These are phyloP conservation scores for Bombus huntii DNA, from an alignment of 1,140 invertebrate species.

Conservation along the genomic window DNA sequence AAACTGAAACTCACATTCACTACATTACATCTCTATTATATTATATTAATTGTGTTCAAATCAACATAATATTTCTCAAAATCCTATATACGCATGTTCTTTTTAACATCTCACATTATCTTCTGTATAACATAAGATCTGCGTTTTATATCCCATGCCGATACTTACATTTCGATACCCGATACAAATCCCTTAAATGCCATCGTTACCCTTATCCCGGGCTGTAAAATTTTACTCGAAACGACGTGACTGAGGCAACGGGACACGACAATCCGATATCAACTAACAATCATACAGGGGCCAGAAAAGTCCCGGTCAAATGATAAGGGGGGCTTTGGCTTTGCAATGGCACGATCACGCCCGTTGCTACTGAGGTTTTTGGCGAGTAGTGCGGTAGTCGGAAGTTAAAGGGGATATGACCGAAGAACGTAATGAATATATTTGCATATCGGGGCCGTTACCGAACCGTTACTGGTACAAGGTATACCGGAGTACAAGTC, in stretches of 20 bases:
- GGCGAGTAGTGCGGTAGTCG: slow-evolving; percentile 43
- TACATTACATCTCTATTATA: no score
- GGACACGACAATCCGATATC: not conserved
- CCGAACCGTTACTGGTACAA: slow-evolving; percentile 79
- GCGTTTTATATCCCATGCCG: not conserved
- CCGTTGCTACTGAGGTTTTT: slow-evolving; percentile 60
- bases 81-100: not conserved
- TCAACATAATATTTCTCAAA: not conserved
- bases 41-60: no score
- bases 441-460: slow-evolving; percentile 82
- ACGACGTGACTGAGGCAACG: not conserved
- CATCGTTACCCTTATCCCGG: not conserved
- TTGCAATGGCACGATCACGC: slow-evolving; percentile 41
- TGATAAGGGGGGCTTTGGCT: slow-evolving; percentile 20
- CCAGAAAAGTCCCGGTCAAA: slow-evolving; percentile 1
- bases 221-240: not conserved
- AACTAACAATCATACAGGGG: not conserved
- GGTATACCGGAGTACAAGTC: slow-evolving; percentile 73
- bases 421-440: slow-evolving; percentile 80
- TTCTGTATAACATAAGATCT: not conserved
- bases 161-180: not conserved
- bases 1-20: no score
- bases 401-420: slow-evolving; percentile 70
- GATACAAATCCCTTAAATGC: not conserved
- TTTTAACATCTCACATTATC: not conserved